Evolutionary conservation across 2,113 vertebrate species (phyloP), one percentile per base, ranked within the genome.

Genomic region (Scomber japonicus): DNA sequence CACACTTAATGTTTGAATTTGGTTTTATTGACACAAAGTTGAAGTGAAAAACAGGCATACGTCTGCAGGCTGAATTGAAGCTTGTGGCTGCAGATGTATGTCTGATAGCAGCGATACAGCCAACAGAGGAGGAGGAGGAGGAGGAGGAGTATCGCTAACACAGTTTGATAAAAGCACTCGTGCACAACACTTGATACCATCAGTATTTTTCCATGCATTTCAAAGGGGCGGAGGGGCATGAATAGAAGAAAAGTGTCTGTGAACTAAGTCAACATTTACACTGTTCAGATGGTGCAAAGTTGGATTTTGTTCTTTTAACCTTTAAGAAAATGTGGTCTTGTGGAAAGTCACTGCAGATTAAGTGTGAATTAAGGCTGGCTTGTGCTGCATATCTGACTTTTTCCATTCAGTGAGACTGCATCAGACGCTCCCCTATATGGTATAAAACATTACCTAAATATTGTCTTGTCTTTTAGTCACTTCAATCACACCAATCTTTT

Each of bases 251-350:
- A 45, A 24, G 54, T 11, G 30, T n/a, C 19, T 2, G 5, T 13
- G 54, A 66, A 53, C 50, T 31, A 7, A 19, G 48, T 59, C 66
- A 82, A 71, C 24, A 83, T 70, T 66, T 60, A 13, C 15, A 2
- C 2, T 45, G 45, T 63, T 60, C 21, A 40, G 66, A 71, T 49
- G 63, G 44, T 17, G 15, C 10, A 7, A 30, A n/a, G 35, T 55
- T 66, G 11, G 11, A 27, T 27, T 57, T 19, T 16, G 21, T 46
- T 30, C 48, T 56, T 31, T 80, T 50, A 51, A 60, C 1, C 30
- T 15, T 16, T 27, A 14, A n/a, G 17, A 55, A 57, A 27, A 5
- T 0, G 24, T 48, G 10, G 13, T 54, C 21, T 3, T 11, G 51
- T 21, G 11, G 19, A 78, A 62, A 40, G n/a, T 13, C 19, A 53